Percentiles rank a stretch among this genome's conserved stretches.
Conservation (phyloP, 2,888 invertebrate genomes). For the Ectropis crepuscularia region DNA sequence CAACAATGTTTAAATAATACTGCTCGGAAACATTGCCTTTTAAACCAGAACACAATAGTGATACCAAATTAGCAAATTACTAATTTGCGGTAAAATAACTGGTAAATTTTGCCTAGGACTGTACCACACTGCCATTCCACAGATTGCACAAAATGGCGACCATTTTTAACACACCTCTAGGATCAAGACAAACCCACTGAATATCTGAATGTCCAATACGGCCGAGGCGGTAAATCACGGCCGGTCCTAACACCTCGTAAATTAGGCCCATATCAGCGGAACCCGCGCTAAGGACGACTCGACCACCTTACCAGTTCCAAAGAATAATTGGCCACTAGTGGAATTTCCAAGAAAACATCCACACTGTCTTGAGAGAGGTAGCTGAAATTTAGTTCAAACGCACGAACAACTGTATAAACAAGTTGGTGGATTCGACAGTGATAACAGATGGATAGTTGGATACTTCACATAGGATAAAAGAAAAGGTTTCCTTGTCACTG, state of each 20-base stretch:
- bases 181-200: slow-evolving; percentile 21
- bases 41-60: no score
- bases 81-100: no score
- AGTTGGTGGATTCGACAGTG: no score
- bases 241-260: slow-evolving; percentile 33
- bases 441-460: no score
- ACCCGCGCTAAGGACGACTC: slow-evolving; percentile 8
- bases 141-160: slow-evolving; percentile 1
- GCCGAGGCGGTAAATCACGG: slow-evolving; percentile 38
- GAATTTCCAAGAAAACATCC: background rate
- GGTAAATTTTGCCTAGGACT: background rate
- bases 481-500: slow-evolving; percentile 16
- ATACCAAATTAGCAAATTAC: no score
- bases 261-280: slow-evolving; percentile 40
- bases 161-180: slow-evolving; percentile 9
- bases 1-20: no score
- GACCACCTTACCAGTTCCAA: background rate
- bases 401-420: no score
- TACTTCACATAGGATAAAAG: background rate
- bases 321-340: background rate
- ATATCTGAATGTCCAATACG: slow-evolving; percentile 29
- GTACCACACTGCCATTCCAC: no score
- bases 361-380: background rate
- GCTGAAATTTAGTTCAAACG: no score
- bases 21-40: no score